These are phyloP conservation scores for Tiliacea aurago DNA, from an alignment of 2,888 invertebrate genomes.

Conservation along the genomic window DNA sequence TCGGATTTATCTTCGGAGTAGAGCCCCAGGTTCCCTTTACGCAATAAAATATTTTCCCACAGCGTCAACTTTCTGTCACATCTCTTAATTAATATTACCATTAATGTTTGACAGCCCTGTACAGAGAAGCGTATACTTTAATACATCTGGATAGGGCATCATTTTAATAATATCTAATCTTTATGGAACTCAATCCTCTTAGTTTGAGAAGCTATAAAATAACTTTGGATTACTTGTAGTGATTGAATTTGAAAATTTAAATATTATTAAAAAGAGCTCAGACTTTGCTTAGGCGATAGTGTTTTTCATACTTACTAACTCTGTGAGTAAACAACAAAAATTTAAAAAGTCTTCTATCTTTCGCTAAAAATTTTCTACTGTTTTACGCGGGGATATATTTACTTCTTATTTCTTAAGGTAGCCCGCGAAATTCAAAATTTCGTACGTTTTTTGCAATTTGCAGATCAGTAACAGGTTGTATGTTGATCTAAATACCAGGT, in stretches of 20 bases:
- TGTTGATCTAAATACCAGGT: too few relatives aligned
- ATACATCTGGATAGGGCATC: conserved; percentile 29
- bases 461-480: too few relatives aligned
- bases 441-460: too few relatives aligned
- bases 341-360: background rate
- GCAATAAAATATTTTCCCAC: background rate
- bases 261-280: background rate
- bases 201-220: conserved; percentile 55
- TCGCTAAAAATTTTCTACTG: background rate
- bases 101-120: conserved; percentile 36
- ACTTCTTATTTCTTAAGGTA: background rate
- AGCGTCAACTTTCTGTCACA: background rate
- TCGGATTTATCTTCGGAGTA: too few relatives aligned
- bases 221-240: conserved; percentile 44
- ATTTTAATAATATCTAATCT: conserved; percentile 47
- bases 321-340: background rate
- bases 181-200: conserved; percentile 43
- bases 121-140: conserved; percentile 12
- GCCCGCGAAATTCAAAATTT: too few relatives aligned
- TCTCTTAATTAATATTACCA: background rate
- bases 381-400: too few relatives aligned
- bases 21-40: background rate
- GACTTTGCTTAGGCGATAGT: background rate
- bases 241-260: conserved; percentile 41
- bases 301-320: background rate